Conservation (phyloP, 2,797 vertebrate genomes). For the Chelidonichthys spinosus region DNA sequence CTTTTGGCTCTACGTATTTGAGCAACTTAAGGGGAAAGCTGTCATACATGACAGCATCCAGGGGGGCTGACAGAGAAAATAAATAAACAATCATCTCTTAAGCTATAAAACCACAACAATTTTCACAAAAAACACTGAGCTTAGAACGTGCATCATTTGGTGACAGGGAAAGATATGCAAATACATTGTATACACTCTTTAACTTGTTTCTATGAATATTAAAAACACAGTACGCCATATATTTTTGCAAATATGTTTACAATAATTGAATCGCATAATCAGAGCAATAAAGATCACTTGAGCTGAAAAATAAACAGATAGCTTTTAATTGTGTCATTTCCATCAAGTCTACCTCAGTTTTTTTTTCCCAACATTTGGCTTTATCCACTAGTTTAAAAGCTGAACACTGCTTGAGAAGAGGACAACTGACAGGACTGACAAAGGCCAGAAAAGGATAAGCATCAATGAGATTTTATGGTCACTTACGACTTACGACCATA, state of each 20-base stretch:
- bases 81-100: slow-evolving; percentile 10
- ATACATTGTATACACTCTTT: background rate
- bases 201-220: background rate
- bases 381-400: background rate
- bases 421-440: background rate
- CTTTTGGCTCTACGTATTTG: background rate
- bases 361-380: slow-evolving; percentile 20
- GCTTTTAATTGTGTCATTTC: background rate
- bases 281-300: background rate
- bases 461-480: background rate
- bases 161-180: slow-evolving; percentile 7
- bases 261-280: slow-evolving; percentile 17
- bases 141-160: slow-evolving; percentile 5
- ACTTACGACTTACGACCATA: background rate
- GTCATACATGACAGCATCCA: slow-evolving; percentile 9
- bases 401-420: background rate
- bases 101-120: slow-evolving; percentile 9
- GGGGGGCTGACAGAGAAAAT: slow-evolving; percentile 9
- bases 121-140: background rate
- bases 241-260: slow-evolving; percentile 15
- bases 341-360: background rate
- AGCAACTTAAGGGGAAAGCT: background rate
- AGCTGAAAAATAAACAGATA: background rate
- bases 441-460: slow-evolving; percentile 7
- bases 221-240: background rate